Conservation (phyloP, 2,888 invertebrate genomes). For the Drosophila neotestacea region DNA sequence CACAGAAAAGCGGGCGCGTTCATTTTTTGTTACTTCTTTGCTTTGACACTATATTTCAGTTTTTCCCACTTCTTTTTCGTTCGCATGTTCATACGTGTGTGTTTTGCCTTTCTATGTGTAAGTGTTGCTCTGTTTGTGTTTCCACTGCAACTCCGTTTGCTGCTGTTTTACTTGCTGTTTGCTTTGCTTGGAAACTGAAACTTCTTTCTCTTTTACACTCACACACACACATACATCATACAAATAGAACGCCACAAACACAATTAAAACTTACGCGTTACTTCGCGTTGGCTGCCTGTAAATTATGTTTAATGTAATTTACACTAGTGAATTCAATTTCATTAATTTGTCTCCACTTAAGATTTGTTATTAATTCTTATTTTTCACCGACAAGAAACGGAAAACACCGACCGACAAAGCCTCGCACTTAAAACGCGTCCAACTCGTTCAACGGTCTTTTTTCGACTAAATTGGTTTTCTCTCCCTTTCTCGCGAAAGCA, state of each 20-base stretch:
- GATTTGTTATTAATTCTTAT: constrained; percentile 46
- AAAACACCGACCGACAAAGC: constrained; percentile 62
- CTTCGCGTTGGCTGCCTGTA: constrained; percentile 22
- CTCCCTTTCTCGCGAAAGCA: constrained; percentile 48
- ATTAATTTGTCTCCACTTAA: constrained; percentile 47
- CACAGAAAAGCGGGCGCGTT: constrained; percentile 49
- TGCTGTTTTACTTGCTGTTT: constrained; percentile 52
- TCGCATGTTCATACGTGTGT: constrained; percentile 39
- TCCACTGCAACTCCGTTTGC: constrained; percentile 71
- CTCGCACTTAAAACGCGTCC: constrained; percentile 54
- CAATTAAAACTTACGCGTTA: constrained; percentile 62
- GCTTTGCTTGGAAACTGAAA: constrained; percentile 68
- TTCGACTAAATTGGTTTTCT: constrained; percentile 31
- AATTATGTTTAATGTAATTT: constrained; percentile 36
- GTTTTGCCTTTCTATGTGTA: constrained; percentile 26
- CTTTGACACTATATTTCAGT: constrained; percentile 69
- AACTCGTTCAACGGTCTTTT: constrained; percentile 38
- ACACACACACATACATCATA: constrained; percentile 40
- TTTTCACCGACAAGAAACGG: constrained; percentile 61
- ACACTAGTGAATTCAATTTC: constrained; percentile 39
- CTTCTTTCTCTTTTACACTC: constrained; percentile 71
- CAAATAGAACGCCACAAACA: constrained; percentile 39
- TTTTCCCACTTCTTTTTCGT: constrained; percentile 65
- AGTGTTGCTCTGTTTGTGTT: constrained; percentile 68
- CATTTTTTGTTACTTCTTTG: constrained; percentile 47